Conservation (phyloP, 2,797 vertebrate genomes). For the Sarcophilus harrisii region DNA sequence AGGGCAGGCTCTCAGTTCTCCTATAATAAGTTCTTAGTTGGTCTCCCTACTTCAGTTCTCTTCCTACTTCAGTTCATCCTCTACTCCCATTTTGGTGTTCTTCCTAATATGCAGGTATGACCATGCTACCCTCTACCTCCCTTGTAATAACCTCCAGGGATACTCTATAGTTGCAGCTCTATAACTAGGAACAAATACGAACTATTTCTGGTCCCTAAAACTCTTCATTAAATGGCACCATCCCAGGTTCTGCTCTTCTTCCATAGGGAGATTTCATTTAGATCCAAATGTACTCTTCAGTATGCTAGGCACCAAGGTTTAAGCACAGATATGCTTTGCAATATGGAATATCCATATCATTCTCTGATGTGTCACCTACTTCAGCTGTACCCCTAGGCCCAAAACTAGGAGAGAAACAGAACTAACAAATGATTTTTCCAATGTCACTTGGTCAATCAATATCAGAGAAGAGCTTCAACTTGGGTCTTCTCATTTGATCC, state of each 20-base stretch:
- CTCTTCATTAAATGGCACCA: neutral
- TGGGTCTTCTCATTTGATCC: neutral
- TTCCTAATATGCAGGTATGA: neutral
- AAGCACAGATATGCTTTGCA: neutral
- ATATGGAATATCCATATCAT: neutral
- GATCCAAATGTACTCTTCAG: neutral
- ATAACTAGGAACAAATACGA: neutral
- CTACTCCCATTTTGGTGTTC: neutral
- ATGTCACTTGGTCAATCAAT: neutral
- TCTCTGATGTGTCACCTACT: neutral
- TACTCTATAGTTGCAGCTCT: fast-evolving
- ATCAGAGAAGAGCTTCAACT: neutral
- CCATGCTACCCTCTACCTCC: neutral
- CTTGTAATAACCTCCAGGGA: neutral
- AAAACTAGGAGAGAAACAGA: neutral
- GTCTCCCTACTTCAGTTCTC: neutral
- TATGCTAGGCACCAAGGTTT: neutral
- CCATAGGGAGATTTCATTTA: neutral
- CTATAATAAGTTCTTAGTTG: neutral
- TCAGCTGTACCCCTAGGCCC: neutral
- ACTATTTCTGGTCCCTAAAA: neutral
- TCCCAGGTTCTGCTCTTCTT: neutral
- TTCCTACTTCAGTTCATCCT: neutral
- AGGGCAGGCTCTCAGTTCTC: neutral
- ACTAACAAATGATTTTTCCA: neutral